A percentile compares a stretch with the other conserved stretches of the same genome.
These are phyloP conservation scores for Acropternis orthonyx DNA, from an alignment of 2,797 vertebrate genomes.

Conservation along the genomic window DNA sequence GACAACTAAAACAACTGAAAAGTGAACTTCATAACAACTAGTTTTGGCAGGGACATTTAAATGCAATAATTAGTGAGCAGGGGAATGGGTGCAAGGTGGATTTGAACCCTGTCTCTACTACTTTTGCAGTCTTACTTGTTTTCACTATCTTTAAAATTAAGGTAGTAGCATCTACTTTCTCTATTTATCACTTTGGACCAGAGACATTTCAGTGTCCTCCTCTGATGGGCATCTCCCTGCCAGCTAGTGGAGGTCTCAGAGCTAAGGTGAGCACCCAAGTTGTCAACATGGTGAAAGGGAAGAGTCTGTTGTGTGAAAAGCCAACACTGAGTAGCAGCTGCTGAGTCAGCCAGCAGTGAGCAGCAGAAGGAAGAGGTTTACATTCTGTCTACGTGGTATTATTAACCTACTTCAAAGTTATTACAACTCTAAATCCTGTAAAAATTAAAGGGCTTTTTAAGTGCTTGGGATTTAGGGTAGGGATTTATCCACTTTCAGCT, in stretches of 20 bases:
- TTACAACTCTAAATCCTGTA: neutral
- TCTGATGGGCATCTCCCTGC: neutral
- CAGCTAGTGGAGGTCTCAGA: neutral
- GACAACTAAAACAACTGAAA: neutral
- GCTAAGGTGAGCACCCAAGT: neutral
- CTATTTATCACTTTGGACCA: neutral
- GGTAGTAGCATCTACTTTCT: neutral
- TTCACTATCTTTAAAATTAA: neutral
- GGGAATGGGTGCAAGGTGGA: fast-evolving
- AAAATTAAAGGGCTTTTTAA: neutral
- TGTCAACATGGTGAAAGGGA: neutral
- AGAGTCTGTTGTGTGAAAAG: neutral
- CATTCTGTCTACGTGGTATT: neutral
- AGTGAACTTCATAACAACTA: neutral
- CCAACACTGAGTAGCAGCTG: neutral
- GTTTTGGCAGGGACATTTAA: neutral
- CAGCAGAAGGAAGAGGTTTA: neutral
- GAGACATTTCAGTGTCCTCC: neutral
- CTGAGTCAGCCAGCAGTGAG: neutral
- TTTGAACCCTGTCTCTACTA: neutral
- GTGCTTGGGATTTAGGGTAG: neutral
- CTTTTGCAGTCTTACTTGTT: neutral
- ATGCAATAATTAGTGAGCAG: neutral
- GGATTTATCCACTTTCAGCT: neutral
- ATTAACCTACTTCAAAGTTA: neutral